Conservation (phyloP, 2,797 vertebrate genomes). For the Synaphobranchus kaupii region DNA sequence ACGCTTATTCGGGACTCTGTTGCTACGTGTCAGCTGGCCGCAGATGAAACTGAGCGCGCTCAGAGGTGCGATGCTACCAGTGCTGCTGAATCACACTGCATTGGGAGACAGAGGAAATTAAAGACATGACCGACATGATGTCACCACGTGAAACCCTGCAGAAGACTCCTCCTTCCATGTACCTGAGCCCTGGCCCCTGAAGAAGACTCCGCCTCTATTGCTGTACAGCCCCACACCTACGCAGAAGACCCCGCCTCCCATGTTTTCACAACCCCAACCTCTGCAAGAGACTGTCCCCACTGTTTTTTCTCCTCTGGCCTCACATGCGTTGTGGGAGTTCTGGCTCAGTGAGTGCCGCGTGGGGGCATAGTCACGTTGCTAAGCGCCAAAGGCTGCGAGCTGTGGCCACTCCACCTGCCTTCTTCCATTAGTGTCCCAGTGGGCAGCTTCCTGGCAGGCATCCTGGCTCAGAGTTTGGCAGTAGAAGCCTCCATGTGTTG, state of each 20-base stretch:
- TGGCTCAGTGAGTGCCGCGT: not conserved
- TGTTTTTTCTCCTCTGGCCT: not conserved
- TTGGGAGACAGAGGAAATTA: not conserved
- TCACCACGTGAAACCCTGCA: not conserved
- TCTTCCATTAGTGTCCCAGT: not conserved
- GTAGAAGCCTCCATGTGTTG: not conserved
- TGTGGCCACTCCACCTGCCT: not conserved
- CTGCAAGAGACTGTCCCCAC: not conserved
- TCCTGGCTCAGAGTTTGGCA: not conserved
- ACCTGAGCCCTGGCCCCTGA: not conserved
- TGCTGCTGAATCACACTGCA: constrained; percentile 15
- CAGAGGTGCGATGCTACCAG: constrained; percentile 23
- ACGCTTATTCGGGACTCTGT: not conserved
- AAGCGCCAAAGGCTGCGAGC: not conserved
- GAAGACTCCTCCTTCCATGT: not conserved
- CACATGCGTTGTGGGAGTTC: not conserved
- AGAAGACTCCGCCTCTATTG: too few species aligned
- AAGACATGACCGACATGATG: not conserved
- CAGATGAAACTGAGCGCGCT: constrained; percentile 27
- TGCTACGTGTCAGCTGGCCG: constrained; percentile 24
- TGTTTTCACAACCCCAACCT: constrained; percentile 36
- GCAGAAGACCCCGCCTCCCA: constrained; percentile 11
- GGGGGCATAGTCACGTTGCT: not conserved
- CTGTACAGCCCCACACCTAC: not conserved
- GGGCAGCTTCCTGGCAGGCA: not conserved